A percentile compares a stretch with the other conserved stretches of the same genome.
Evolutionary conservation across 2,888 invertebrate genomes (phyloP).

Genomic region (Tanaodytes sp.): DNA sequence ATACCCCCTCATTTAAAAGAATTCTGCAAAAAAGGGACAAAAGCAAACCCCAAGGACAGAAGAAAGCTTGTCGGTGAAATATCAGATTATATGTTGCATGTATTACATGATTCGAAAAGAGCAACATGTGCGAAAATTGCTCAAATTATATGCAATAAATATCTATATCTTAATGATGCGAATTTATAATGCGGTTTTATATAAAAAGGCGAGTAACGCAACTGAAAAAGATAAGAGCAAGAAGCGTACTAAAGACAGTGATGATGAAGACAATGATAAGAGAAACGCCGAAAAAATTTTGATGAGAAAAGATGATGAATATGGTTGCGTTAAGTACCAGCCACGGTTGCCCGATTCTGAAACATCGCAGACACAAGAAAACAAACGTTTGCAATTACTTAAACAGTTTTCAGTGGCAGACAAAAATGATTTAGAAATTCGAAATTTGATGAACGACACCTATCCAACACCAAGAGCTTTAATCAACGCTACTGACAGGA

Average conservation of each 20-base stretch:
- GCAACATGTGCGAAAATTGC: too few relatives aligned
- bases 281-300: too few relatives aligned
- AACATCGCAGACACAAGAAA: slow-evolving; percentile 21
- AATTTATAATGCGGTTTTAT: slow-evolving; percentile 1
- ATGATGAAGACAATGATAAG: not conserved
- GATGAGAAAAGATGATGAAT: not conserved
- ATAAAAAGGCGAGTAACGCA: slow-evolving; percentile 4
- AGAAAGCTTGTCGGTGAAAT: too few relatives aligned
- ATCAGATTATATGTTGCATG: too few relatives aligned
- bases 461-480: slow-evolving; percentile 23
- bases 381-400: slow-evolving; percentile 4
- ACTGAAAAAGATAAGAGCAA: not conserved
- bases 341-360: slow-evolving; percentile 3
- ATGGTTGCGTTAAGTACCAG: not conserved
- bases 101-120: too few relatives aligned
- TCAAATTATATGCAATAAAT: too few relatives aligned
- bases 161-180: too few relatives aligned
- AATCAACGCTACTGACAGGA: slow-evolving; percentile 13
- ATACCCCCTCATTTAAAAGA: too few relatives aligned
- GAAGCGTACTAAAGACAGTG: not conserved
- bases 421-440: not conserved
- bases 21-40: too few relatives aligned
- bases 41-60: too few relatives aligned
- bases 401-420: not conserved
- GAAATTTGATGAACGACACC: slow-evolving; percentile 22